These are phyloP conservation scores for Drosophila biarmipes DNA, from an alignment of 1,140 invertebrate species.

Conservation along the genomic window DNA sequence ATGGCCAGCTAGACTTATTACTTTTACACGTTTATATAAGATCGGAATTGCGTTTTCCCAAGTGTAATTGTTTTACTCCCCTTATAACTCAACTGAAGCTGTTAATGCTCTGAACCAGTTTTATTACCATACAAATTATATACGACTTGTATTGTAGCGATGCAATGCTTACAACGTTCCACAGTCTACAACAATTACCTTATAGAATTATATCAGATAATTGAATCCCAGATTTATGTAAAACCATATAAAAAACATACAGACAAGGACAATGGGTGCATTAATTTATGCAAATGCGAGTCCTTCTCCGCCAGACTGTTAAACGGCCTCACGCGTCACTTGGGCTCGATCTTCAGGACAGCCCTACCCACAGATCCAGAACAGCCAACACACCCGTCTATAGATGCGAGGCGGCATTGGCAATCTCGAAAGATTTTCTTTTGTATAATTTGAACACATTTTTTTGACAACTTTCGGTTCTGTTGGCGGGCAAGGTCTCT, in stretches of 20 bases:
- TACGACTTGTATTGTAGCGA: neutral
- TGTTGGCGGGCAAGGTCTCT: slow-evolving; percentile 47
- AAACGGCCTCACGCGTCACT: slow-evolving; percentile 73
- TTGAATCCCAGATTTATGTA: slow-evolving; percentile 53
- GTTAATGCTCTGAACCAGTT: neutral
- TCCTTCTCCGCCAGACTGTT: slow-evolving; percentile 69
- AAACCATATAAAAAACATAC: slow-evolving; percentile 4
- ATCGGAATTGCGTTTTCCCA: too few relatives aligned
- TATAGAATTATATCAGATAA: neutral
- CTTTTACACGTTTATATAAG: too few relatives aligned
- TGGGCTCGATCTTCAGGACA: slow-evolving; percentile 19
- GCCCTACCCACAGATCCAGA: slow-evolving; percentile 10
- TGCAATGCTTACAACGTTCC: neutral
- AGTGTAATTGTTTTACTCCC: neutral
- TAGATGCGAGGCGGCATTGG: slow-evolving; percentile 59
- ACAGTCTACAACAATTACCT: neutral
- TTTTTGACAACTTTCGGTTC: slow-evolving; percentile 43
- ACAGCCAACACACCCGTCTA: slow-evolving; percentile 1
- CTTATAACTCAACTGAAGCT: neutral
- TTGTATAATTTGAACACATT: slow-evolving; percentile 37
- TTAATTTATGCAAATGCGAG: slow-evolving; percentile 61
- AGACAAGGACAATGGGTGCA: slow-evolving; percentile 28
- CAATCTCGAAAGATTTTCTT: slow-evolving; percentile 58
- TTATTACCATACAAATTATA: neutral
- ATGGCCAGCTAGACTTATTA: too few relatives aligned